Conservation (phyloP, 2,797 vertebrate species). For the Scleropages formosus region DNA sequence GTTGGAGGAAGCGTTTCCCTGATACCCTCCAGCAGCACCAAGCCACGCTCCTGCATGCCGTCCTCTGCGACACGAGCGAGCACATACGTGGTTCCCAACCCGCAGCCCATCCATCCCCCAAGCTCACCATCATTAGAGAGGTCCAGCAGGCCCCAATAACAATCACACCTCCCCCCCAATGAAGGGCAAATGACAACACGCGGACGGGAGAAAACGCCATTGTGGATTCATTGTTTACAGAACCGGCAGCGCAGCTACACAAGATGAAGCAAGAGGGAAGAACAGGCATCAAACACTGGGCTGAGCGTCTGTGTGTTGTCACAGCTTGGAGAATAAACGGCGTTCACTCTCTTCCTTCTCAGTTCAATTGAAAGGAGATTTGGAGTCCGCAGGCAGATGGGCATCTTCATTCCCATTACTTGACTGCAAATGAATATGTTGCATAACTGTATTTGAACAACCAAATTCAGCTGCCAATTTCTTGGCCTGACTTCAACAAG, state of each 20-base stretch:
- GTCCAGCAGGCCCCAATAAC: conserved; percentile 11
- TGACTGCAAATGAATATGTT: conserved; percentile 15
- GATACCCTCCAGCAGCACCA: neutral
- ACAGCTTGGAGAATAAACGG: conserved; percentile 13
- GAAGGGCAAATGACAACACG: neutral
- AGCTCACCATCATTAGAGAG: conserved; percentile 8
- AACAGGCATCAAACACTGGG: conserved; percentile 1
- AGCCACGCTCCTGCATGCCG: neutral
- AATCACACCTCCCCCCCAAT: conserved; percentile 5
- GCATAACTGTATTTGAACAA: conserved; percentile 23
- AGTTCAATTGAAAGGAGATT: conserved; percentile 3
- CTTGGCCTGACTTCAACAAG: conserved; percentile 16
- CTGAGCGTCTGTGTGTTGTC: neutral
- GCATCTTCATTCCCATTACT: neutral
- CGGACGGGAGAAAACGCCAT: neutral
- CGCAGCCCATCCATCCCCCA: neutral
- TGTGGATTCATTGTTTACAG: conserved; percentile 18
- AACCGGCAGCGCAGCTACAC: neutral
- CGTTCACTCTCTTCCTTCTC: conserved; percentile 4
- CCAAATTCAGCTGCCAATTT: conserved; percentile 4
- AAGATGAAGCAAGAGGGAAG: conserved; percentile 6
- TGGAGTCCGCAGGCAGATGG: conserved; percentile 19
- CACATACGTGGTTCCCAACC: conserved; percentile 7
- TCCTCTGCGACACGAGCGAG: too few species aligned
- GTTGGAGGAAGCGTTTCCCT: neutral